Evolutionary conservation across 1,140 invertebrate genomes (phyloP).

Genomic region (Vanessa atalanta): DNA sequence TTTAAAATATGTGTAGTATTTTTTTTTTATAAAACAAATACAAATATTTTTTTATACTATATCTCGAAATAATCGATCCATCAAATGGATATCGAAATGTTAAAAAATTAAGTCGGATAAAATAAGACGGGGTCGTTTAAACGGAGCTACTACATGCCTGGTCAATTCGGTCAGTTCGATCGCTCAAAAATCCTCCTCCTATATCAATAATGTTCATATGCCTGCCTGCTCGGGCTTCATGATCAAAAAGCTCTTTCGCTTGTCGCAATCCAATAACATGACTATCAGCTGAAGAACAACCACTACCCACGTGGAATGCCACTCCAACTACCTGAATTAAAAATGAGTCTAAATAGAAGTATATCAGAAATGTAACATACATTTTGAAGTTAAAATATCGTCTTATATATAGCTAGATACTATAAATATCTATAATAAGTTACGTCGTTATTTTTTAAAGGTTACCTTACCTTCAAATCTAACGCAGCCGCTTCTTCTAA

Average conservation of each 20-base stretch:
- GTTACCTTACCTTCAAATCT: slow-evolving; percentile 41
- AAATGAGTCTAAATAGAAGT: background rate
- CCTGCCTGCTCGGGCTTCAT: slow-evolving; percentile 33
- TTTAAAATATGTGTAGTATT: no score
- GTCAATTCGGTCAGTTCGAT: slow-evolving; percentile 43
- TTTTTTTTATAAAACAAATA: no score
- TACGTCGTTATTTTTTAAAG: background rate
- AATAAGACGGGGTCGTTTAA: background rate
- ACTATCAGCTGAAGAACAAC: slow-evolving; percentile 42
- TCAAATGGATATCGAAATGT: no score
- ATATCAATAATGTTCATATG: slow-evolving; percentile 49
- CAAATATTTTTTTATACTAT: no score
- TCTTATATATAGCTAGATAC: no score
- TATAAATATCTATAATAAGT: no score
- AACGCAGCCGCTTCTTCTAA: slow-evolving; percentile 52
- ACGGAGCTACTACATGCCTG: slow-evolving; percentile 30
- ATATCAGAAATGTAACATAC: background rate
- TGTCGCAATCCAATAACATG: slow-evolving; percentile 41
- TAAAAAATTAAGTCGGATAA: background rate
- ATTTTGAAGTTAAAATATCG: background rate
- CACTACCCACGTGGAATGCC: slow-evolving; percentile 55
- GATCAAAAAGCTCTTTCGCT: slow-evolving; percentile 33
- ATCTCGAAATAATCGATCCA: no score
- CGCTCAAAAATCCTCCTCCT: slow-evolving; percentile 53
- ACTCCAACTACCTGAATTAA: slow-evolving; percentile 47